phyloP scores from a whole-genome alignment of 2,797 vertebrate species.

The Hapalemur alaotrensis region DNA sequence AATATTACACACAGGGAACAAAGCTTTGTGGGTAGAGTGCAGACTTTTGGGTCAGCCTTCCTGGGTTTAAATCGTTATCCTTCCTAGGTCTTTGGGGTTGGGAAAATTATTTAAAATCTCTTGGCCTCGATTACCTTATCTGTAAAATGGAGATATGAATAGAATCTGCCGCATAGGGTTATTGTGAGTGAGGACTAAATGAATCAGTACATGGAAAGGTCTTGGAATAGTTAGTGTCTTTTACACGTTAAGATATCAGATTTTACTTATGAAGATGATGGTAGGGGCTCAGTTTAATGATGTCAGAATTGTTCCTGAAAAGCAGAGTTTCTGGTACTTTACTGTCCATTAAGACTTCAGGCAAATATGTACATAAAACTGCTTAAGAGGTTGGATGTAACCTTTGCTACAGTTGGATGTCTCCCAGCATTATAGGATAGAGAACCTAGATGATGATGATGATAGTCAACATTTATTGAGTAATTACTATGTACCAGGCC shows the following conservation, averaged over 20 bases:
- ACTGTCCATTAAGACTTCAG: not conserved
- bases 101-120: not conserved
- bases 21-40: not conserved
- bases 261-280: not conserved
- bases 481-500: not conserved
- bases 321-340: not conserved
- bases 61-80: not conserved
- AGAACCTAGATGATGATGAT: not conserved
- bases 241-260: not conserved
- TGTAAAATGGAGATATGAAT: not conserved
- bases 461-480: not conserved
- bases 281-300: not conserved
- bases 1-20: not conserved
- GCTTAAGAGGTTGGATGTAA: not conserved
- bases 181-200: not conserved
- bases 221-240: not conserved
- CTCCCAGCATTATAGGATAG: not conserved
- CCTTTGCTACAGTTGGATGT: not conserved
- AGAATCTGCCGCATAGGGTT: not conserved
- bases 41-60: not conserved
- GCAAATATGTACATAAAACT: not conserved
- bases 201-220: not conserved
- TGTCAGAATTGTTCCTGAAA: not conserved
- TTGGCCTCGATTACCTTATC: constrained; percentile 7
- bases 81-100: not conserved